Percentiles rank a stretch among this genome's conserved stretches.
These are phyloP conservation scores for Pentamera pediparva DNA, from an alignment of 53 echinoderm and acorn worm genomes.

Conservation along the genomic window DNA sequence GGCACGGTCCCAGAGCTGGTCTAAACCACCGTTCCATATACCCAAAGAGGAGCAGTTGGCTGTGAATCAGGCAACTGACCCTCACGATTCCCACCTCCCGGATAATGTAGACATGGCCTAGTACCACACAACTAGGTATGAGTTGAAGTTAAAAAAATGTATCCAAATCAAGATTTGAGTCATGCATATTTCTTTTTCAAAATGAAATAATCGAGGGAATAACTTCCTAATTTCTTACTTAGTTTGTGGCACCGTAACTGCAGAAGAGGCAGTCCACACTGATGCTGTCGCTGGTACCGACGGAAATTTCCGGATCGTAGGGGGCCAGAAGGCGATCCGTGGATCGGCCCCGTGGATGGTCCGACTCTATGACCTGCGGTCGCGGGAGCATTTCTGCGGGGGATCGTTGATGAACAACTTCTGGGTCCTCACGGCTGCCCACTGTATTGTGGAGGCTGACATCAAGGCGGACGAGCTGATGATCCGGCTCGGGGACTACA, in stretches of 20 bases:
- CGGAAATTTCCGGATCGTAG: constrained; percentile 33
- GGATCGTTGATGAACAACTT: constrained; percentile 61
- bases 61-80: too few species aligned
- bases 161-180: too few species aligned
- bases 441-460: constrained; percentile 34
- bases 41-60: too few species aligned
- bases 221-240: background rate
- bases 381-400: constrained; percentile 53
- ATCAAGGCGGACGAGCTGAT: constrained; percentile 7
- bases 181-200: too few species aligned
- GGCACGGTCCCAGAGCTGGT: too few species aligned
- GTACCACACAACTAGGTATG: too few species aligned
- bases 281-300: background rate
- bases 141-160: too few species aligned
- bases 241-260: constrained; percentile 35
- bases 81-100: too few species aligned
- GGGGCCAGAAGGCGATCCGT: constrained; percentile 46
- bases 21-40: too few species aligned
- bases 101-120: too few species aligned
- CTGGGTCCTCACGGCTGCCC: constrained; percentile 79
- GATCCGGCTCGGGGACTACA: constrained; percentile 75
- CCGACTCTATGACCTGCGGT: constrained; percentile 53
- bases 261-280: constrained; percentile 28
- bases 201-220: too few species aligned
- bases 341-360: constrained; percentile 89